Evolutionary conservation across 2,888 invertebrate genomes (phyloP), one percentile per base, ranked within the genome.

Genomic region (Xylocampa areola): DNA sequence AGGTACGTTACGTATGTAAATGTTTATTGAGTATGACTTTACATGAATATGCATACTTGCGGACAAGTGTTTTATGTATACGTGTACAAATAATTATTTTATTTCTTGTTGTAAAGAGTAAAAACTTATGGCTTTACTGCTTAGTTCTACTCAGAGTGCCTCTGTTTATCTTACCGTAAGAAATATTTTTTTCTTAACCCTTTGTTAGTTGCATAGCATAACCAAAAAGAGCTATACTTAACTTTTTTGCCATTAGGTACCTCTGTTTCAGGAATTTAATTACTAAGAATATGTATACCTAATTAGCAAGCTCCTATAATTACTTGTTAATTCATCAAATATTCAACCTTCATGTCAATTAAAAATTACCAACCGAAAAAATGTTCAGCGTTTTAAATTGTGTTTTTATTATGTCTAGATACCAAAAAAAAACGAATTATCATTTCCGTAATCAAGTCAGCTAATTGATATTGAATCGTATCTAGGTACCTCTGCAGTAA

Each of bases 321-420:
- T 66, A 52, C 14, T 32, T 6, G 27, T 39, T 47, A 27, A 49
- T 55, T 65, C 47, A 65, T 47, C 29, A 23, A 40, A 4, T 11
- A 50, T 35, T 35, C 37, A 48, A 51, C 72, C 72, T 71, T 74
- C 67, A 52, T 21, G 41, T 8, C 11, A 41, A 40, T 43, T 68
- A 41, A 45, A 43, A 57, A 51, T 35, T 40, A 47, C 36, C 36
- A 49, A 65, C 35, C 21, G 0, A 41, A 33, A 53, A 55, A 50
- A 55, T 37, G 10, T 29, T 32, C 30, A 33, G 23, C 44, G 7
- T 29, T 25, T 36, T 49, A 52, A 55, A 57, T 54, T 47, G 52
- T 21, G 25, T 53, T 57, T 67, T 58, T 44, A 54, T 70, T 36
- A 48, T 36, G 40, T 40, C 37, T 65, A 43, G 35, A 35, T 30